Base-by-base conservation (phyloP, 2,797 vertebrate species). In the Staurois parvus region DNA sequence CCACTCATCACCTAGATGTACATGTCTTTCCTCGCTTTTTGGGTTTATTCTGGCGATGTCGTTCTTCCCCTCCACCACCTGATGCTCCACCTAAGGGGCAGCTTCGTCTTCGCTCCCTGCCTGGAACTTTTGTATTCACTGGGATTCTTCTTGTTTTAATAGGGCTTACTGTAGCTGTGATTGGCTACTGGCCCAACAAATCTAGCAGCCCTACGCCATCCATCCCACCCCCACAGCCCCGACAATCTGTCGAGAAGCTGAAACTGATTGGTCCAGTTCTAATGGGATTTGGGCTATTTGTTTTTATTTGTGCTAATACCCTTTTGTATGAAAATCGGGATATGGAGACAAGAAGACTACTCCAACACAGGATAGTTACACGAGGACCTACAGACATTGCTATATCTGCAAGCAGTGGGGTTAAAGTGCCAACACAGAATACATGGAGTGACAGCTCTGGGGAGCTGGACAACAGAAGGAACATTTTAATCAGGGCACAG, bases 221-320 rank as follows among this genome's bases (percentile, higher is more conserved):
- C 89, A 0, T 19, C 79, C 6, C 93, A 30, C 40, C 90, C 48
- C 56, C 94, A 11, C 85, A 88, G 8, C 90, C 91, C 2, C 45
- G 94, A 15, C 92, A 95, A 21, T 96, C 97, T 83, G 94, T 93
- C 0, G 97, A 99, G 88, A 95, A 96, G 74, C 95, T 99, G 91
- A 97, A 98, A 92, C 92, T 99, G 26, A 92, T 99, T 0, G 98
- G 98, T 0, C 97, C 98, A 0, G 96, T 99, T 84, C 96, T 99
- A 88, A 98, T 99, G 97, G 98, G 98, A 34, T 96, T 98, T 0
- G 98, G 98, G n/a, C 95, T 99, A 62, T 99, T 99, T 91, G 97
- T 99, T 88, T 96, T 99, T 89, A 99, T 99, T 91, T 99, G 98
- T 0, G 98, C 98, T 87, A 99, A 98, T 93, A 98, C 98, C 0